phyloP scores from a whole-genome alignment of 2,888 invertebrate species.

The Loripinus fragilis region DNA sequence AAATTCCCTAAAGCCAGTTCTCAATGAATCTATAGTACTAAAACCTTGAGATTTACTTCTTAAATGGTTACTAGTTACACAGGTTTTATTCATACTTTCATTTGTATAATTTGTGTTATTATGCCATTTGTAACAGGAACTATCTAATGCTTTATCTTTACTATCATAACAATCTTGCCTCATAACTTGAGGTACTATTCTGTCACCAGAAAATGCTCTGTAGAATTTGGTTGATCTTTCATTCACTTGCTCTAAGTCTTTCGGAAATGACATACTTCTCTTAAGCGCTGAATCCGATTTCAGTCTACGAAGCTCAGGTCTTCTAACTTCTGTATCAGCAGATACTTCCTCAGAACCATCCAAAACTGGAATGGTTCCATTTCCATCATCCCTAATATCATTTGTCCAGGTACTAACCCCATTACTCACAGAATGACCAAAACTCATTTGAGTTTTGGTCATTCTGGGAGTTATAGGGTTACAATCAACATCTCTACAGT shows the following conservation, averaged over 20 bases:
- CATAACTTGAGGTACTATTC: neutral
- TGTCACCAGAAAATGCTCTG: neutral
- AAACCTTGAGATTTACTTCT: no score
- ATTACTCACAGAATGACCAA: no score
- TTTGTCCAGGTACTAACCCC: neutral
- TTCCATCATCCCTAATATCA: neutral
- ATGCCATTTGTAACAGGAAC: neutral
- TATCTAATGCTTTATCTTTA: neutral
- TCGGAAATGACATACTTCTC: conserved; percentile 15
- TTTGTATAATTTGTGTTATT: no score
- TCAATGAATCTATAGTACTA: no score
- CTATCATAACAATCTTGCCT: neutral
- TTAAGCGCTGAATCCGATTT: neutral
- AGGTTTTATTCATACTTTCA: no score
- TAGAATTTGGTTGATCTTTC: neutral
- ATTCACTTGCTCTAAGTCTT: neutral
- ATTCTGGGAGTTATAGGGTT: no score
- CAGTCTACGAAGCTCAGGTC: neutral
- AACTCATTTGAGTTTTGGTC: no score
- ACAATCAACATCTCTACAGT: no score
- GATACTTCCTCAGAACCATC: neutral
- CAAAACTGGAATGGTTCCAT: neutral
- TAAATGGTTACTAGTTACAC: no score
- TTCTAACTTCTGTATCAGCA: neutral
- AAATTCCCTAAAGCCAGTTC: no score